phyloP scores from a whole-genome alignment of 2,113 vertebrate genomes.

The Pituophis catenifer region DNA sequence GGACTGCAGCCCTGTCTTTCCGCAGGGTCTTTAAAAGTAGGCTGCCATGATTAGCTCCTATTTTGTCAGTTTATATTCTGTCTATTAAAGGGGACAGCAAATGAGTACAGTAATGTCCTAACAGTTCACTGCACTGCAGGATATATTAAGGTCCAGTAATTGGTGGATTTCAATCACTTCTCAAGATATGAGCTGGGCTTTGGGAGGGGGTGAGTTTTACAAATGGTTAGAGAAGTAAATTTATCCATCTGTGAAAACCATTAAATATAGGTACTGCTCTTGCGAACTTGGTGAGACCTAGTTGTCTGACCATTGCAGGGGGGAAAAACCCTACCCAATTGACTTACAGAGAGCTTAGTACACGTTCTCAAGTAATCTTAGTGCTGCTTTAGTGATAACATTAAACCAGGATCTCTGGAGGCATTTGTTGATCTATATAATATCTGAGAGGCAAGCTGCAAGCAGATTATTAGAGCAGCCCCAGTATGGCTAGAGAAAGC shows the following conservation, averaged over 20 bases:
- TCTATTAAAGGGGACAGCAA: neutral
- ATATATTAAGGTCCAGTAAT: neutral
- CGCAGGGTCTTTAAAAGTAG: neutral
- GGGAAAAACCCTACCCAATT: neutral
- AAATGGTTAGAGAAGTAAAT: neutral
- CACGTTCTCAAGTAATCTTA: neutral
- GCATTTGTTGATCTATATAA: neutral
- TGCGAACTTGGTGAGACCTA: neutral
- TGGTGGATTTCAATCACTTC: neutral
- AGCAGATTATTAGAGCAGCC: neutral
- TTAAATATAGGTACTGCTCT: neutral
- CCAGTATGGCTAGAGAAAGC: neutral
- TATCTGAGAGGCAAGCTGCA: neutral
- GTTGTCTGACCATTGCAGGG: neutral
- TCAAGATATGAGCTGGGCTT: neutral
- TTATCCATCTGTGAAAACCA: neutral
- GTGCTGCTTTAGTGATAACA: neutral
- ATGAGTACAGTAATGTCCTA: neutral
- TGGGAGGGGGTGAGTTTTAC: neutral
- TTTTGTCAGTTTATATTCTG: neutral
- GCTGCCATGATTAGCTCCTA: neutral
- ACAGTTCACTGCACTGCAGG: neutral
- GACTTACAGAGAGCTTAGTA: neutral
- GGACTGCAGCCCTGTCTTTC: neutral
- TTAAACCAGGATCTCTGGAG: neutral